Conservation (phyloP, 1,140 invertebrate species). For the Papilio aristodemus region DNA sequence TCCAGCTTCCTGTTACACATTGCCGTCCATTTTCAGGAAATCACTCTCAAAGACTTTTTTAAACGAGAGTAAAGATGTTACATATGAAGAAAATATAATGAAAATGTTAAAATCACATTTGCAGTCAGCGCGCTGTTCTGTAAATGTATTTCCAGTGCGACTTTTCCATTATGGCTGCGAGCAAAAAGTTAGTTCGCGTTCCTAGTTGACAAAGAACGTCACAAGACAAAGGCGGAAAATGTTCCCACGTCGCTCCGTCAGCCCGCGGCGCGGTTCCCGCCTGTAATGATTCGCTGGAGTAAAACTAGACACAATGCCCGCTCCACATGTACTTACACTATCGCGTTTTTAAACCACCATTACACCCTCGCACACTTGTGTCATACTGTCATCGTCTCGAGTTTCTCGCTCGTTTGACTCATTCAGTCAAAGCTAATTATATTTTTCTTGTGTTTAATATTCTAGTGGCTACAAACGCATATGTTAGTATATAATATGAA, state of each 20-base stretch:
- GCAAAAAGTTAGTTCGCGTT: conserved; percentile 23
- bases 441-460: no score
- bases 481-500: no score
- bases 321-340: neutral
- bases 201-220: conserved; percentile 27
- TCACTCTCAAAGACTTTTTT: no score
- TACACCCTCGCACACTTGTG: conserved; percentile 6
- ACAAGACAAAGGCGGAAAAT: conserved; percentile 30
- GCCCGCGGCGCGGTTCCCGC: neutral
- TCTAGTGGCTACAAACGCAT: no score
- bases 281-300: conserved; percentile 25
- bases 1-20: no score
- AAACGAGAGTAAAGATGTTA: no score
- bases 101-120: conserved; percentile 17
- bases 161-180: conserved; percentile 25
- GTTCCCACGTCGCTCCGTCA: conserved; percentile 29
- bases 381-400: neutral
- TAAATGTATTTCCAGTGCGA: conserved; percentile 24
- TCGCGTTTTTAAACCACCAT: conserved; percentile 16
- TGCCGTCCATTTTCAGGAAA: no score
- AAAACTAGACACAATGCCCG: conserved; percentile 25
- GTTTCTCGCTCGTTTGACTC: no score
- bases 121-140: conserved; percentile 7
- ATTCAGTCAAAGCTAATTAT: no score
- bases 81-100: neutral